These are phyloP conservation scores for Allobates femoralis DNA, from an alignment of 2,797 vertebrate species.

Conservation along the genomic window DNA sequence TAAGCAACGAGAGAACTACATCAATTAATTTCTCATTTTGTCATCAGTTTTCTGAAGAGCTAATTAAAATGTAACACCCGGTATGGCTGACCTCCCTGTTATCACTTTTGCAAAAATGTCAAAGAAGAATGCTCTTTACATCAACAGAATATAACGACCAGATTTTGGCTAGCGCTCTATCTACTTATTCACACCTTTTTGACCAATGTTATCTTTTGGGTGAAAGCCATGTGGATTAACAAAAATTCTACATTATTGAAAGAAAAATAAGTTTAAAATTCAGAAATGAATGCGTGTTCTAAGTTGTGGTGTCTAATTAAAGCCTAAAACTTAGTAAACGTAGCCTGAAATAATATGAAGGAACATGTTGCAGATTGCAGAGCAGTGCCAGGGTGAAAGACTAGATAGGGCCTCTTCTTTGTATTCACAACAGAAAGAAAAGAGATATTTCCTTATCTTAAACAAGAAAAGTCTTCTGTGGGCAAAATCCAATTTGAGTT, in stretches of 20 bases:
- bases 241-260: not conserved
- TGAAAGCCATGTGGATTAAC: not conserved
- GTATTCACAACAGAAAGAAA: slow-evolving; percentile 21
- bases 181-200: not conserved
- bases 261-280: not conserved
- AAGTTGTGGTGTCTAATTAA: not conserved
- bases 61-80: not conserved
- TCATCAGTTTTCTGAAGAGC: not conserved
- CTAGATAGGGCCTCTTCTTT: slow-evolving; percentile 12
- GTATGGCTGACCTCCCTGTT: not conserved
- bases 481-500: slow-evolving; percentile 61
- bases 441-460: slow-evolving; percentile 59
- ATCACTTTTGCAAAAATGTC: not conserved
- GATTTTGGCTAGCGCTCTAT: not conserved
- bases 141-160: not conserved
- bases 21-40: too few relatives aligned
- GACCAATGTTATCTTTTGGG: not conserved
- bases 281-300: not conserved
- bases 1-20: too few relatives aligned
- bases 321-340: slow-evolving; percentile 26
- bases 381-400: slow-evolving; percentile 17
- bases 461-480: slow-evolving; percentile 47
- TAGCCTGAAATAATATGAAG: not conserved
- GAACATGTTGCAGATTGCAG: not conserved
- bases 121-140: not conserved